Evolutionary conservation across 2,113 vertebrate species (phyloP).

Genomic region (Leptodactylus fuscus): DNA sequence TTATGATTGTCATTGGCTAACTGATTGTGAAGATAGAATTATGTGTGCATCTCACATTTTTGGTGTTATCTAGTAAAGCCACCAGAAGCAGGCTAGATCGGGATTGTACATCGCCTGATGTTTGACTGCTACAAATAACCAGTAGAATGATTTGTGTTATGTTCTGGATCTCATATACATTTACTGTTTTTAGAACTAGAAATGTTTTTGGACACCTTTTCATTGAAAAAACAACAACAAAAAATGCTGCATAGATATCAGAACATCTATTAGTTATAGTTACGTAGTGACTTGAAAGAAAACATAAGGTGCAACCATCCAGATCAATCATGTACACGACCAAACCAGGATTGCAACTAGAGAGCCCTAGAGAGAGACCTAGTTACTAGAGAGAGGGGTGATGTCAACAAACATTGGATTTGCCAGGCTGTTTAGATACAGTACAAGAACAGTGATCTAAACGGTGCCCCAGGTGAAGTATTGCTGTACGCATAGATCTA

Average conservation of each 20-base stretch:
- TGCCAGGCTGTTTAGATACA: neutral
- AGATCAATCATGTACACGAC: neutral
- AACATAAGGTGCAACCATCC: neutral
- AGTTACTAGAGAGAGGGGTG: neutral
- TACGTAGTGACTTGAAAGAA: too few species aligned
- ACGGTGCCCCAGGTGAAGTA: too few species aligned
- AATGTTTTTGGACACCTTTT: neutral
- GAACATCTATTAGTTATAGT: neutral
- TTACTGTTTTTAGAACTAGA: neutral
- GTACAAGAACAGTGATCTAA: too few species aligned
- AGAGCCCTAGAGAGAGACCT: neutral
- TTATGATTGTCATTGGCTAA: constrained; percentile 24
- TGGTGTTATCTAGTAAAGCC: neutral
- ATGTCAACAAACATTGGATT: neutral
- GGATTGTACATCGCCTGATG: neutral
- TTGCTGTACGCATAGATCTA: too few species aligned
- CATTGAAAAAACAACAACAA: neutral
- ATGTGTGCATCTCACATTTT: neutral
- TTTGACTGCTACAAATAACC: neutral
- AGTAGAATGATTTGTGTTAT: neutral
- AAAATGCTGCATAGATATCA: too few species aligned
- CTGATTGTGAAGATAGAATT: neutral
- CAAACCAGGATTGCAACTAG: neutral
- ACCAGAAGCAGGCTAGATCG: neutral
- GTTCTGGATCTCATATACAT: neutral